Evolutionary conservation across 2,888 invertebrate species (phyloP), one percentile per base, ranked within the genome.

Genomic region (Monopis laevigella): DNA sequence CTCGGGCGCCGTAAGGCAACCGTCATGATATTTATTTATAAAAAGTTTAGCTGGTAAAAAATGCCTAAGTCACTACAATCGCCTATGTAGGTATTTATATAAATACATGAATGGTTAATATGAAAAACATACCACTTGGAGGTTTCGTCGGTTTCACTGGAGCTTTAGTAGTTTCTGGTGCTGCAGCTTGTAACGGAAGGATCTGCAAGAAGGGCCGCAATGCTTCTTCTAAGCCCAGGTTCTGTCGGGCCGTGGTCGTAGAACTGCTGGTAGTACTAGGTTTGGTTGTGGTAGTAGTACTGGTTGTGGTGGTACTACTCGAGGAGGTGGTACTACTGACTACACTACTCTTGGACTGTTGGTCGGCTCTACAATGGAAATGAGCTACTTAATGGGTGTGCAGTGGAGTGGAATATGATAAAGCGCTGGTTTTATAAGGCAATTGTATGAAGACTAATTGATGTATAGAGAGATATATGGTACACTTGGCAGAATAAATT

Each of bases 151-250:
- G 4, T 12, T 21, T 36, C 24, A 10, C 6, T 3, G 21, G 21
- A 12, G 21, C 36, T 3, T 13, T 11, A 10, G 36, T 36, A 5
- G 36, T 36, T 19, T 36, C 17, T 7, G 32, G 30, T 17, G 18
- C 38, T 13, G 42, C n/a, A 12, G 40, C 34, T 48, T 70, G 66
- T 49, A 82, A 74, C 16, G 81, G 82, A 50, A 78, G 56, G 46
- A 78, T 55, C 49, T 77, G 77, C 48, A 78, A 58, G 64, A 70
- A 78, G 10, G 80, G 75, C 13, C 59, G 62, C 45, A 62, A 55
- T 30, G 61, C 16, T 12, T 40, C 51, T 47, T 64, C 58, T 39
- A 58, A 52, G 11, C 63, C 61, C n/a, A 66, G 62, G 41, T 60
- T 56, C 39, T 62, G 55, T 39, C 62, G 54, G 28, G 58, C 55